Evolutionary conservation across 2,113 vertebrate species (phyloP), one percentile per base, ranked within the genome.

Genomic region (Cyphomyrus plagiostoma): DNA sequence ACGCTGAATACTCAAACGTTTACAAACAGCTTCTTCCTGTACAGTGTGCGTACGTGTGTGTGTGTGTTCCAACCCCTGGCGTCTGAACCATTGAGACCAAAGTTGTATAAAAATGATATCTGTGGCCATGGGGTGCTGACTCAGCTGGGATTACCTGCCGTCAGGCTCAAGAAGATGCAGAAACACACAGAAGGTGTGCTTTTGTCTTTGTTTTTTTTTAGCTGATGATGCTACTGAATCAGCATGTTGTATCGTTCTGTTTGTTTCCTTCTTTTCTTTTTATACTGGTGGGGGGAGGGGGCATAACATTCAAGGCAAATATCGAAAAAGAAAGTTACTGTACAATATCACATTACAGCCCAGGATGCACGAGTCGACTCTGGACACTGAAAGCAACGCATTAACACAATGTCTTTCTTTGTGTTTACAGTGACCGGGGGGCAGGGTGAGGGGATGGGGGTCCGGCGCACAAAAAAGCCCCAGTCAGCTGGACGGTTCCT

Each of bases 301-400:
- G 94, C 92, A 94, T 91, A 91, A 95, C 95, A 95, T 95, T 95
- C 94, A 96, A 95, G 93, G 94, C 93, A 93, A 93, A 94, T 92
- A 95, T 94, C 92, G 94, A 94, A 94, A 95, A 95, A 95, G 93
- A 89, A 94, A 93, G 92, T 91, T 91, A 94, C 95, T 95, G 94
- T 95, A 96, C 94, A 95, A 91, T 91, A 94, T 93, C 94, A 95
- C 95, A 92, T 93, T 92, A 95, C 94, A 92, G 94, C 92, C 94
- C 93, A 92, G 93, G 53, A 91, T 90, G 52, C 87, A 92, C 90
- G 48, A 56, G 86, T 89, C 23, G 50, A 89, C 89, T 89, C 88
- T 87, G 91, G 89, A 92, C 90, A 93, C 89, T 92, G 93, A 93
- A 91, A 93, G 89, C 86, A 77, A 85, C 11, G 84, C 88, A 92